A percentile compares a stretch with the other conserved stretches of the same genome.
Evolutionary conservation across 2,888 invertebrate genomes (phyloP).

Genomic region (Palloptera scutellata): DNA sequence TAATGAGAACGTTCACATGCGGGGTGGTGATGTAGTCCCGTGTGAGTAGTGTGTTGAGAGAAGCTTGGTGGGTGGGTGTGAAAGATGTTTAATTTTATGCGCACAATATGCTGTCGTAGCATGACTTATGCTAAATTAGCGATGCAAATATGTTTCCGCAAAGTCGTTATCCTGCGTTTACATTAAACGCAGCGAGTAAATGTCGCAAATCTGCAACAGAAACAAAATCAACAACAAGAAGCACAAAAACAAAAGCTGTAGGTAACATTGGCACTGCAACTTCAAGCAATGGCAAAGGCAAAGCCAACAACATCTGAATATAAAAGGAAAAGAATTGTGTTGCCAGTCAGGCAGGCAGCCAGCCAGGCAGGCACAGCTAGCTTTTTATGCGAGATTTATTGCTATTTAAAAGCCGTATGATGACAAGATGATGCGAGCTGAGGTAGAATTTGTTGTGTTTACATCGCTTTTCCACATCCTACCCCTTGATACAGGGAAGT

Average conservation of each 20-base stretch:
- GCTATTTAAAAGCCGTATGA: slow-evolving; percentile 55
- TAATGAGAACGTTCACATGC: background rate
- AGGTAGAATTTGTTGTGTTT: slow-evolving; percentile 46
- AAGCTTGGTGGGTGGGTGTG: background rate
- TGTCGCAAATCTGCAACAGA: slow-evolving; percentile 8
- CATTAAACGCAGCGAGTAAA: slow-evolving; percentile 23
- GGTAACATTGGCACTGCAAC: too few relatives aligned
- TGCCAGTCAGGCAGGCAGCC: too few relatives aligned
- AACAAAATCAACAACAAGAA: slow-evolving; percentile 22
- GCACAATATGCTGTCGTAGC: slow-evolving; percentile 36
- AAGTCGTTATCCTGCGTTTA: slow-evolving; percentile 45
- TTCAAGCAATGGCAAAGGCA: background rate
- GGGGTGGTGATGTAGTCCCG: too few relatives aligned
- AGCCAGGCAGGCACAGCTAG: slow-evolving; percentile 26
- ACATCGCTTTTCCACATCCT: background rate
- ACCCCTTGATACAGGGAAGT: too few relatives aligned
- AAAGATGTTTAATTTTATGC: slow-evolving; percentile 33
- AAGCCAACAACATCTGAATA: background rate
- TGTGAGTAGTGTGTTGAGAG: too few relatives aligned
- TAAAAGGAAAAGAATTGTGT: background rate
- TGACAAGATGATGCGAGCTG: slow-evolving; percentile 4
- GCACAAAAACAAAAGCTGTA: slow-evolving; percentile 15
- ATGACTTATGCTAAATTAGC: slow-evolving; percentile 58
- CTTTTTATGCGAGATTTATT: slow-evolving; percentile 59
- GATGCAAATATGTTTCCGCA: slow-evolving; percentile 56